Percentiles rank a stretch among this genome's conserved stretches.
phyloP scores from a whole-genome alignment of 2,113 vertebrate species.

The Grammomys dolichurus region DNA sequence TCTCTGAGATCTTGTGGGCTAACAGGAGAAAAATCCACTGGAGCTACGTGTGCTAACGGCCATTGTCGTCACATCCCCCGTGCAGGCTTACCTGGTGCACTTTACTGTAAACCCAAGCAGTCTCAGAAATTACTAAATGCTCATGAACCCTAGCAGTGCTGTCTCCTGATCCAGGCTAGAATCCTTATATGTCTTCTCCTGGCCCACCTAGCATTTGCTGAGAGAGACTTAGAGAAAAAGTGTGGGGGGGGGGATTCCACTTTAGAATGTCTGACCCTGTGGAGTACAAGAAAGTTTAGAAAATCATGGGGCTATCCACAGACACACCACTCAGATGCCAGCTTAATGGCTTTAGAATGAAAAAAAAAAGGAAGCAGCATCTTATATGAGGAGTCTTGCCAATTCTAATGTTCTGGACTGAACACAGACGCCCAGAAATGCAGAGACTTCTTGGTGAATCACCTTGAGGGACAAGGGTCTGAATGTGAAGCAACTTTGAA shows the following conservation, averaged over 20 bases:
- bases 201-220: background rate
- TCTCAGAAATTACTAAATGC: background rate
- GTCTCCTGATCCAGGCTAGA: background rate
- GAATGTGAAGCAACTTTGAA: background rate
- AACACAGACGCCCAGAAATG: background rate
- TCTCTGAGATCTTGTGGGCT: background rate
- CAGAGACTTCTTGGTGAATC: background rate
- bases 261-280: background rate
- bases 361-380: too few relatives aligned
- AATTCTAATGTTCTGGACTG: too few relatives aligned
- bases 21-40: background rate
- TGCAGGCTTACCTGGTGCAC: background rate
- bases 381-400: too few relatives aligned
- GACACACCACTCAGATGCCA: background rate
- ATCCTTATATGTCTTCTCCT: background rate
- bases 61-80: background rate
- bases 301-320: background rate
- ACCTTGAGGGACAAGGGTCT: background rate
- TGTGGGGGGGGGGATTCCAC: background rate
- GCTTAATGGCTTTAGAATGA: background rate
- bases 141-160: background rate
- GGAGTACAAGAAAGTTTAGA: background rate
- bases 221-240: background rate
- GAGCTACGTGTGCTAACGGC: background rate
- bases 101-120: background rate